Conservation (phyloP, 2,888 invertebrate genomes). For the Halictus ligatus region DNA sequence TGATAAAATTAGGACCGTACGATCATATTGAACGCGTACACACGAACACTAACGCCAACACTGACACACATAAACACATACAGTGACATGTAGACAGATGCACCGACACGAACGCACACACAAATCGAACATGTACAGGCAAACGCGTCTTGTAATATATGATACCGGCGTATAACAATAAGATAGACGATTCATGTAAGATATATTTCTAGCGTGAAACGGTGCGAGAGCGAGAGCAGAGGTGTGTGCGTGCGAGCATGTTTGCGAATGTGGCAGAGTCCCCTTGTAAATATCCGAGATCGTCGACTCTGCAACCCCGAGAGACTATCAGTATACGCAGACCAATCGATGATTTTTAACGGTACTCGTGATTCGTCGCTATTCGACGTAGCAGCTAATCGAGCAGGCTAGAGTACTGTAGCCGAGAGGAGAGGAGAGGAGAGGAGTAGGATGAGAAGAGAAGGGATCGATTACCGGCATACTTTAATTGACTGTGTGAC, state of each 20-base stretch:
- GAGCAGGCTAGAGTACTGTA: slow-evolving; percentile 30
- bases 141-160: slow-evolving; percentile 69
- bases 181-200: slow-evolving; percentile 77
- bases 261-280: slow-evolving; percentile 57
- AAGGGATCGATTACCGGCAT: not conserved
- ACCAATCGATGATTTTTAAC: slow-evolving; percentile 62
- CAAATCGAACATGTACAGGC: not conserved
- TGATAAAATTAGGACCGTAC: slow-evolving; percentile 48
- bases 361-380: slow-evolving; percentile 54
- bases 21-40: slow-evolving; percentile 35
- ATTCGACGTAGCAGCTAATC: slow-evolving; percentile 39
- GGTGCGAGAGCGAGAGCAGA: slow-evolving; percentile 43
- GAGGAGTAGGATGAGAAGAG: not conserved
- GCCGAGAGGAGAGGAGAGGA: not conserved
- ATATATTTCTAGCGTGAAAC: slow-evolving; percentile 74
- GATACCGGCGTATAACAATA: slow-evolving; percentile 65
- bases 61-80: not conserved
- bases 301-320: slow-evolving; percentile 60
- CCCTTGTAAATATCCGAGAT: slow-evolving; percentile 75
- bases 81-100: slow-evolving; percentile 14
- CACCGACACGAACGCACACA: not conserved
- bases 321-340: slow-evolving; percentile 74
- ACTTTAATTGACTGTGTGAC: slow-evolving; percentile 3
- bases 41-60: slow-evolving; percentile 17
- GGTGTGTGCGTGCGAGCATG: slow-evolving; percentile 16